Evolutionary conservation across 2,113 vertebrate genomes (phyloP).

Genomic region (Heterotis niloticus): DNA sequence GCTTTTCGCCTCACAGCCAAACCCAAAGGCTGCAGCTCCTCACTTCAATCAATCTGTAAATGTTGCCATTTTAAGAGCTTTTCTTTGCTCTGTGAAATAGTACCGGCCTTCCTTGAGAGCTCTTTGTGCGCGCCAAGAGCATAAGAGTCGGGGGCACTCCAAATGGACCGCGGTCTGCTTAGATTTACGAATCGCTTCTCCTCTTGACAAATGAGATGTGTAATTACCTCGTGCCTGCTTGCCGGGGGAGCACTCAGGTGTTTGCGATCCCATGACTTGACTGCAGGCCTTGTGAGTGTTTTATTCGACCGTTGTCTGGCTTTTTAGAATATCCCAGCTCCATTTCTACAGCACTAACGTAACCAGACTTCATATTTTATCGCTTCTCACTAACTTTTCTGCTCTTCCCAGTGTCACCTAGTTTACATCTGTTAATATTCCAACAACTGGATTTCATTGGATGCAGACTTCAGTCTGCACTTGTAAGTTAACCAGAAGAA

Average conservation of each 20-base stretch:
- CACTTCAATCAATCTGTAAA: not conserved
- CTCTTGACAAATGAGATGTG: conserved; percentile 16
- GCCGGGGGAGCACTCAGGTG: not conserved
- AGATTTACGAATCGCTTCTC: not conserved
- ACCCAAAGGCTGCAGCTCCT: not conserved
- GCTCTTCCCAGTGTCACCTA: not conserved
- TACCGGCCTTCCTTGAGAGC: not conserved
- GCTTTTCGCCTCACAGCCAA: too few relatives aligned
- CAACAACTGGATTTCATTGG: too few relatives aligned
- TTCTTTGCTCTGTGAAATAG: not conserved
- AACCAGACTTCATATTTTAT: not conserved
- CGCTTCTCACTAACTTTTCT: not conserved
- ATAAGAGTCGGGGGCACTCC: too few relatives aligned
- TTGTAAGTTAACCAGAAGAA: too few relatives aligned
- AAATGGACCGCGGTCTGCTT: not conserved
- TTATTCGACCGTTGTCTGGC: not conserved
- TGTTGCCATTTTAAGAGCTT: not conserved
- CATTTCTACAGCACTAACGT: not conserved
- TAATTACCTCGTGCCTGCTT: conserved; percentile 1
- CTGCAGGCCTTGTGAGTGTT: not conserved
- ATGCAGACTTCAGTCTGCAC: too few relatives aligned
- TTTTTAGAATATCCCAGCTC: not conserved
- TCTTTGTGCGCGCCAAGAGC: too few relatives aligned
- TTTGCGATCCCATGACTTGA: not conserved
- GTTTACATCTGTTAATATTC: too few relatives aligned